Conservation (phyloP, 2,113 vertebrate species). For the Cyanoliseus patagonus region DNA sequence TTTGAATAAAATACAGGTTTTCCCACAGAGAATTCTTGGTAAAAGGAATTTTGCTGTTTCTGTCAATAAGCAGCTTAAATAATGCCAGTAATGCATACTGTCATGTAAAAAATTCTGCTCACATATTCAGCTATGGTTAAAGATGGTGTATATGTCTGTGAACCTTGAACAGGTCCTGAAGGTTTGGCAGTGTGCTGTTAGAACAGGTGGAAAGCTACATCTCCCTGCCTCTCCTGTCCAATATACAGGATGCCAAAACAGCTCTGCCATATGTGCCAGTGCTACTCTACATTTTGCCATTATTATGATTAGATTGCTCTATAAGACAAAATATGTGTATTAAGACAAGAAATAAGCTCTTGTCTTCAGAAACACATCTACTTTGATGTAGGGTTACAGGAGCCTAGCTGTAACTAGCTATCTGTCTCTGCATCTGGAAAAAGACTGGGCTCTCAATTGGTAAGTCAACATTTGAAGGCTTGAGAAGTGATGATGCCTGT, state of each 20-base stretch:
- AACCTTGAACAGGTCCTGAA: background rate
- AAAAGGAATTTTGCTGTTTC: background rate
- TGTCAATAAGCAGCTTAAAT: background rate
- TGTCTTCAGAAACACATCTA: background rate
- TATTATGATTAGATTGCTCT: background rate
- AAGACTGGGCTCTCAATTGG: background rate
- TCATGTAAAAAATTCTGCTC: background rate
- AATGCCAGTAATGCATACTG: background rate
- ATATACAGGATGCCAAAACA: background rate
- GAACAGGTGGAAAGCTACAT: background rate
- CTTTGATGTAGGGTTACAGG: background rate
- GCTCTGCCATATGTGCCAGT: background rate
- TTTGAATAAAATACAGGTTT: background rate
- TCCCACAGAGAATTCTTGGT: background rate
- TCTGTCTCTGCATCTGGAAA: background rate
- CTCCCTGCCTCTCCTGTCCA: background rate
- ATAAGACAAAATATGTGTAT: background rate
- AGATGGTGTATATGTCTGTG: fast-evolving
- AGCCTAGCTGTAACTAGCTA: background rate
- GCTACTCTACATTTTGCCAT: background rate
- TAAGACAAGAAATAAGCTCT: background rate
- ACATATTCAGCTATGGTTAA: background rate
- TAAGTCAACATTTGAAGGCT: background rate
- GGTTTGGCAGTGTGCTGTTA: background rate
- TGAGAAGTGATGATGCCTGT: background rate